A percentile compares a stretch with the other conserved stretches of the same genome.
Conservation (phyloP, 2,113 vertebrate species). For the Procavia capensis region DNA sequence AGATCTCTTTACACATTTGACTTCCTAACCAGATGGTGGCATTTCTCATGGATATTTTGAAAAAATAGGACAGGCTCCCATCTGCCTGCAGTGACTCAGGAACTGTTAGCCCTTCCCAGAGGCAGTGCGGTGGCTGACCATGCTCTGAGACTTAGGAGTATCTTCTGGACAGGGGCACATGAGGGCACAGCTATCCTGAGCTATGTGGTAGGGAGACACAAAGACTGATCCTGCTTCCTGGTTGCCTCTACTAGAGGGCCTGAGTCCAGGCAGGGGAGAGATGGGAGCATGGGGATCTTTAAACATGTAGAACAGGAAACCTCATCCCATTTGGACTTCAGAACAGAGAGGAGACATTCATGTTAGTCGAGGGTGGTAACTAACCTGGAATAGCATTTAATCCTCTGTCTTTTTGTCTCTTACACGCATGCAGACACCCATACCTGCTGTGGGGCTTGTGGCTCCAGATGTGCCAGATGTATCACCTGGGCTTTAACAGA, state of each 20-base stretch:
- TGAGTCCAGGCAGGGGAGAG: not conserved
- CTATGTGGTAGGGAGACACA: not conserved
- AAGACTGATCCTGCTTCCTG: rapidly evolving
- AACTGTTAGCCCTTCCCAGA: slow-evolving; percentile 60
- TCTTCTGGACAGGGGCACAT: not conserved
- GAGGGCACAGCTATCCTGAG: not conserved
- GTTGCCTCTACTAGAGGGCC: not conserved
- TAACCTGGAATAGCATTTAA: not conserved
- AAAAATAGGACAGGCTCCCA: slow-evolving; percentile 71
- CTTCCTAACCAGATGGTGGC: slow-evolving; percentile 71
- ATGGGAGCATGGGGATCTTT: not conserved
- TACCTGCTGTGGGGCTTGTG: not conserved
- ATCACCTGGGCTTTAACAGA: not conserved
- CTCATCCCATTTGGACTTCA: not conserved
- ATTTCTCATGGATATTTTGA: slow-evolving; percentile 59
- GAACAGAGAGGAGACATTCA: not conserved
- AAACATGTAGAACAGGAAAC: not conserved
- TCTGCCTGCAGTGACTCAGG: slow-evolving; percentile 59
- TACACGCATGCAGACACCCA: not conserved
- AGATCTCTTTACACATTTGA: not conserved
- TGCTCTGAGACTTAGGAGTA: not conserved
- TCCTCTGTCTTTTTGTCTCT: not conserved
- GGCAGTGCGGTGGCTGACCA: slow-evolving; percentile 25
- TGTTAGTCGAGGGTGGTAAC: not conserved
- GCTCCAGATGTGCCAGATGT: not conserved